Percentiles rank a stretch among this genome's conserved stretches.
These are phyloP conservation scores for Channa argus DNA, from an alignment of 2,113 vertebrate species.

Conservation along the genomic window DNA sequence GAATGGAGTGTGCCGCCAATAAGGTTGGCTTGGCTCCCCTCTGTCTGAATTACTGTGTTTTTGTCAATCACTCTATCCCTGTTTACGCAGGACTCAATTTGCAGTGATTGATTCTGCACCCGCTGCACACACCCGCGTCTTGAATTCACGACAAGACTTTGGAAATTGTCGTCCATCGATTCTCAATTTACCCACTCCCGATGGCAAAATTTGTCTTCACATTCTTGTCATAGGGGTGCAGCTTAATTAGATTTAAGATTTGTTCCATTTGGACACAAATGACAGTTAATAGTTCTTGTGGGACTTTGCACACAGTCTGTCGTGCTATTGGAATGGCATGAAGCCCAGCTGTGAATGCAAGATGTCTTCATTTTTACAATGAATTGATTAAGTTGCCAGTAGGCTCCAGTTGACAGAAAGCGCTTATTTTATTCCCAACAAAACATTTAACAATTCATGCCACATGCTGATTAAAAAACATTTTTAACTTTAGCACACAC, in stretches of 20 bases:
- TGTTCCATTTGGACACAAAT: slow-evolving; percentile 78
- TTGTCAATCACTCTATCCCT: slow-evolving; percentile 60
- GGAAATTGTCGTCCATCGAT: slow-evolving; percentile 75
- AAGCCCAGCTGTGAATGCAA: slow-evolving; percentile 73
- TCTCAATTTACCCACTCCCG: slow-evolving; percentile 52
- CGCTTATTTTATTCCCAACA: slow-evolving; percentile 33
- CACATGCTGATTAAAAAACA: slow-evolving; percentile 6
- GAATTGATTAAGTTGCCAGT: slow-evolving; percentile 57
- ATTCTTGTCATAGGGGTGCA: slow-evolving; percentile 51
- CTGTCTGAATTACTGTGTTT: slow-evolving; percentile 62
- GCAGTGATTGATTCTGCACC: slow-evolving; percentile 63
- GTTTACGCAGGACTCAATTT: slow-evolving; percentile 69
- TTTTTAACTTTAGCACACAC: slow-evolving; percentile 32
- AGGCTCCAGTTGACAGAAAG: slow-evolving; percentile 47
- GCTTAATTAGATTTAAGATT: slow-evolving; percentile 78
- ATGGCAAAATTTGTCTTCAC: slow-evolving; percentile 56
- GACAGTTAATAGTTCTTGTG: slow-evolving; percentile 75
- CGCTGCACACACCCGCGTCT: slow-evolving; percentile 25
- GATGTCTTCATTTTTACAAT: slow-evolving; percentile 69
- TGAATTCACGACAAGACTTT: slow-evolving; percentile 62
- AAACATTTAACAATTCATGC: slow-evolving; percentile 38
- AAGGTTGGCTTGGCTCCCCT: slow-evolving; percentile 49
- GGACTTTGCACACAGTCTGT: slow-evolving; percentile 68
- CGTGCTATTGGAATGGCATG: slow-evolving; percentile 57
- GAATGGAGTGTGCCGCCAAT: slow-evolving; percentile 63